These are phyloP conservation scores for Peromyscus polionotus DNA, from an alignment of 2,113 vertebrate genomes.

Conservation along the genomic window DNA sequence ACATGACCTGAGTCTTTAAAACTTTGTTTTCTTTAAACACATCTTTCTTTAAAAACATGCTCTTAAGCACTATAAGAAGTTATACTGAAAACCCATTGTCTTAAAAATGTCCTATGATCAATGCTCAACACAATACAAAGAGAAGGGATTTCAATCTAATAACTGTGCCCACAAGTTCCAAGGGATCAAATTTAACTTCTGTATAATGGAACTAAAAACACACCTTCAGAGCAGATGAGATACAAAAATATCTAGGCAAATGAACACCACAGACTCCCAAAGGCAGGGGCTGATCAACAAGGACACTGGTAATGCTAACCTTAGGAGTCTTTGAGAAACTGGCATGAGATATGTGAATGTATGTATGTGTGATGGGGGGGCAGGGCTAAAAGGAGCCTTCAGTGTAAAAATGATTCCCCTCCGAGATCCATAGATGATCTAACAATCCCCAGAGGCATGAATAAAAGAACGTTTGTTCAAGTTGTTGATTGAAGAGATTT, in stretches of 20 bases:
- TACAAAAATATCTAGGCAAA: neutral
- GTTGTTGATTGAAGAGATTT: neutral
- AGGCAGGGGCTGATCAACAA: neutral
- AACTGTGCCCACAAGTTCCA: neutral
- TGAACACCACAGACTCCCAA: neutral
- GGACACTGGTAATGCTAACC: neutral
- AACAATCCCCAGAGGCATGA: neutral
- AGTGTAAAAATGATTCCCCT: neutral
- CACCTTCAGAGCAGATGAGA: neutral
- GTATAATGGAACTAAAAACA: neutral
- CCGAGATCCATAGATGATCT: neutral
- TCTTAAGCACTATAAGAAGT: neutral
- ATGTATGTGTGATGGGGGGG: neutral
- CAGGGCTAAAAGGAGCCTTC: neutral
- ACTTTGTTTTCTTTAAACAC: neutral
- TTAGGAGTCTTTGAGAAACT: neutral
- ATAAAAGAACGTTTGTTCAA: neutral
- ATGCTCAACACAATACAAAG: neutral
- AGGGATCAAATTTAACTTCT: neutral
- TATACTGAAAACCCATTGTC: neutral
- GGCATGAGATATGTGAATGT: neutral
- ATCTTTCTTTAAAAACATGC: neutral
- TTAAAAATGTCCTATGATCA: neutral
- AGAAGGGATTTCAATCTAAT: neutral
- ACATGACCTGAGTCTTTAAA: neutral